Evolutionary conservation across 53 echinoderm and acorn worm genomes (phyloP).

Genomic region (Mesocentrotus franciscanus): DNA sequence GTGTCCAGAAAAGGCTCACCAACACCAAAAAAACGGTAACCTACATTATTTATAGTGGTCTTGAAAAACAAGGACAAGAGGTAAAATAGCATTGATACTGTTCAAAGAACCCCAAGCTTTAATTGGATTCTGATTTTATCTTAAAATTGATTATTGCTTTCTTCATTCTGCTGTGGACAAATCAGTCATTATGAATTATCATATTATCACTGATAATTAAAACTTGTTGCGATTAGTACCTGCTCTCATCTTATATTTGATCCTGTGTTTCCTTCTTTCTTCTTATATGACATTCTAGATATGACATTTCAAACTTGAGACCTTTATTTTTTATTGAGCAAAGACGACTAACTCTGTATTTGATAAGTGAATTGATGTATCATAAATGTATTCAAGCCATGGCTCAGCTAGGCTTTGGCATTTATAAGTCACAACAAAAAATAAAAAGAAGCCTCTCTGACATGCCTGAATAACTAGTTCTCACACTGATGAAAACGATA

Average conservation of each 20-base stretch:
- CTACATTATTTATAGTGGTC: neutral
- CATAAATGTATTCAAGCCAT: neutral
- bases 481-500: conserved; percentile 26
- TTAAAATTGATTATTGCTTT: neutral
- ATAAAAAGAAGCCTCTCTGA: neutral
- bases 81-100: neutral
- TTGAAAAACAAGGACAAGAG: neutral
- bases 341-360: neutral
- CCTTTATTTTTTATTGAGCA: neutral
- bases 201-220: too few relatives aligned
- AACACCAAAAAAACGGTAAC: neutral
- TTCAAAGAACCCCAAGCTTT: neutral
- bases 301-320: neutral
- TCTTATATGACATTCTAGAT: too few relatives aligned
- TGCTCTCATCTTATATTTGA: too few relatives aligned
- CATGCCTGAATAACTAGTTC: neutral
- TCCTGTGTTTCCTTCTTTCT: too few relatives aligned
- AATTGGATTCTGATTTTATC: neutral
- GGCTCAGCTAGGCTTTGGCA: neutral
- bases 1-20: neutral
- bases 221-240: too few relatives aligned
- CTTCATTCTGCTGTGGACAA: neutral
- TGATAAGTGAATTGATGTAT: neutral
- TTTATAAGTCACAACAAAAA: neutral
- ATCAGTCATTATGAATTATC: neutral